Base-by-base conservation (phyloP, 2,888 invertebrate genomes). In the Gnatocerus cornutus region DNA sequence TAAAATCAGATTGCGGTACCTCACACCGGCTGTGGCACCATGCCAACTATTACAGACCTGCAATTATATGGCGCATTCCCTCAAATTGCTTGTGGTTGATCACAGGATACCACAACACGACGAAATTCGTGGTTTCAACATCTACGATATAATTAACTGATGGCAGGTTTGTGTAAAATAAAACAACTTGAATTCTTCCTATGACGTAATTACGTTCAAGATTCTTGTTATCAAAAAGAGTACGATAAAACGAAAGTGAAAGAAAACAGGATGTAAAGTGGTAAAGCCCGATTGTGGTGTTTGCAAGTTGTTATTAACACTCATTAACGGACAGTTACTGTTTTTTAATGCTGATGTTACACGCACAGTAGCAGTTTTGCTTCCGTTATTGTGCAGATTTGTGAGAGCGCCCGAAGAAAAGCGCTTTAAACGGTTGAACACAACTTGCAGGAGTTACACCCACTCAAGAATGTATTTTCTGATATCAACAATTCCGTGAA, bases 1-100 rank as follows among this genome's bases (percentile, higher is more conserved):
- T n/a, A 39, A 39, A 39, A 39, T 39, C 43, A 43, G 9, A 43
- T 43, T 33, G 33, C 33, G 33, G 3, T 33, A 33, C 33, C 33
- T 33, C 9, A 43, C 1, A 3, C 43, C 43, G 21, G 3, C 7
- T 16, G 8, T 46, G 46, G 46, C 46, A 46, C 1, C 16, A 1
- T 13, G 43, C 43, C 43, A 43, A 43, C 12, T 14, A 10, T 37
- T 37, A 37, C 9, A 7, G 10, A 46, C 46, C 16, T 46, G 27
- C 46, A 46, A 16, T 46, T 46, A 46, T 46, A 13, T 16, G 46
- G 27, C 16, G 46, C 46, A 16, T 6, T 13, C 16, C 16, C 8
- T 1, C 10, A 16, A 46, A 46, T 16, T 46, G 10, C 13, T 46
- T 46, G 46, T 13, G 46, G 46, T 46, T 46, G 1, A 8, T 14